phyloP scores from a whole-genome alignment of 1,140 invertebrate genomes.

The Parapsyche elsis region DNA sequence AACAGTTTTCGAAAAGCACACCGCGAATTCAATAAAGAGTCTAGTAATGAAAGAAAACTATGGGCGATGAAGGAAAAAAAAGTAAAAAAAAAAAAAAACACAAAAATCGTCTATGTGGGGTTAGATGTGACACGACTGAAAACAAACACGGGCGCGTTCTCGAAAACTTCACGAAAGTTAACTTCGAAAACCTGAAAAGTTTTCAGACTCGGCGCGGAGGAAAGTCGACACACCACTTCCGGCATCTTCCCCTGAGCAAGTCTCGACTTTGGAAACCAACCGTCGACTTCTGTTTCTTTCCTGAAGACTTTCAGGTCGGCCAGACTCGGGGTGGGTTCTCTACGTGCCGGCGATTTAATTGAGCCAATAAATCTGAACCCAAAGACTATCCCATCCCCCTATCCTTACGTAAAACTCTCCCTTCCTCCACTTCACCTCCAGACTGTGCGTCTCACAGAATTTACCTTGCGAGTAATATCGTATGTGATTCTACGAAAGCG shows the following conservation, averaged over 20 bases:
- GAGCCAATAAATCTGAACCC: slow-evolving; percentile 47
- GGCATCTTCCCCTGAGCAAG: background rate
- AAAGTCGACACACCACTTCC: slow-evolving; percentile 28
- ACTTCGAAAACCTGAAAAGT: slow-evolving; percentile 1
- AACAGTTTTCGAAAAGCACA: background rate
- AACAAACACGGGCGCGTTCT: background rate
- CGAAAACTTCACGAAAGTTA: slow-evolving; percentile 7
- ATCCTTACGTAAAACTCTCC: background rate
- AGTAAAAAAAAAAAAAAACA: background rate
- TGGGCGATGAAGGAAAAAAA: background rate
- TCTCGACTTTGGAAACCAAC: background rate
- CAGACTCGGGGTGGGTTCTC: background rate
- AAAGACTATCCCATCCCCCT: slow-evolving; percentile 15
- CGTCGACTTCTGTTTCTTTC: slow-evolving; percentile 6
- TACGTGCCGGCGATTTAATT: slow-evolving; percentile 49
- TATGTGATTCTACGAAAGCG: slow-evolving; percentile 12
- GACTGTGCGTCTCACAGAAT: background rate
- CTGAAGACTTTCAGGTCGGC: background rate
- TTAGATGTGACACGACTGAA: slow-evolving; percentile 4
- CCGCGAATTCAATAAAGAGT: slow-evolving; percentile 19
- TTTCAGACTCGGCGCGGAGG: slow-evolving; percentile 20
- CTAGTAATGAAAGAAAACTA: slow-evolving; percentile 14
- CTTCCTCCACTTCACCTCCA: background rate
- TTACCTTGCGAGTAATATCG: slow-evolving; percentile 25
- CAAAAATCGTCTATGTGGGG: background rate